A percentile compares a stretch with the other conserved stretches of the same genome.
These are phyloP conservation scores for Chelmon rostratus DNA, from an alignment of 2,797 vertebrate species.

Conservation along the genomic window DNA sequence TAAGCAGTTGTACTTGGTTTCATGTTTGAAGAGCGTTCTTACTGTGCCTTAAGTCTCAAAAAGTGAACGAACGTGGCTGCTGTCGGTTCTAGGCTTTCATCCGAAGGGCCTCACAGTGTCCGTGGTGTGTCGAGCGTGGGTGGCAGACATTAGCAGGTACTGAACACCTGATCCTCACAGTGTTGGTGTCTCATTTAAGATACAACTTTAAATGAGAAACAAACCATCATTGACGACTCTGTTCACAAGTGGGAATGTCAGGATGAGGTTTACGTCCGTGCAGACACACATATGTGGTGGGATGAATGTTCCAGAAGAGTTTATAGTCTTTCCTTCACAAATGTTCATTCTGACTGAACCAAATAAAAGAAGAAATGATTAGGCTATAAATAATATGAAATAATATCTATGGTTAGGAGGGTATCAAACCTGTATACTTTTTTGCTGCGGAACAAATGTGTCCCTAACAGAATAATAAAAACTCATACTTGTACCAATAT, in stretches of 20 bases:
- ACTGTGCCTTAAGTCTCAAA: background rate
- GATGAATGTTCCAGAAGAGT: background rate
- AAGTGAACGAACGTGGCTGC: background rate
- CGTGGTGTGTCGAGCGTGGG: too few species aligned
- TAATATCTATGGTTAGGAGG: background rate
- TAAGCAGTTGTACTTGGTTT: background rate
- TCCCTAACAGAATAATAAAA: background rate
- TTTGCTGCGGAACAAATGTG: background rate
- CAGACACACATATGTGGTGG: background rate
- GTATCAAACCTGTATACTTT: too few species aligned
- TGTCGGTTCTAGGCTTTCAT: background rate
- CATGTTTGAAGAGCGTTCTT: background rate
- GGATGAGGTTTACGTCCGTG: background rate
- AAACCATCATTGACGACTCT: background rate
- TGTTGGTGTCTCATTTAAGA: background rate
- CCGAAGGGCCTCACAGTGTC: background rate
- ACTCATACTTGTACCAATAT: too few species aligned
- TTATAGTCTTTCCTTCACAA: background rate
- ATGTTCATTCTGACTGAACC: background rate
- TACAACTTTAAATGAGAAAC: background rate
- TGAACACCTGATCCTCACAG: background rate
- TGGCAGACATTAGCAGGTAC: background rate
- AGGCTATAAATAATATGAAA: background rate
- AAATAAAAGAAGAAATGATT: background rate
- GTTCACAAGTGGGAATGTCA: background rate